Conservation (phyloP, 2,797 vertebrate genomes). For the Miichthys miiuy region DNA sequence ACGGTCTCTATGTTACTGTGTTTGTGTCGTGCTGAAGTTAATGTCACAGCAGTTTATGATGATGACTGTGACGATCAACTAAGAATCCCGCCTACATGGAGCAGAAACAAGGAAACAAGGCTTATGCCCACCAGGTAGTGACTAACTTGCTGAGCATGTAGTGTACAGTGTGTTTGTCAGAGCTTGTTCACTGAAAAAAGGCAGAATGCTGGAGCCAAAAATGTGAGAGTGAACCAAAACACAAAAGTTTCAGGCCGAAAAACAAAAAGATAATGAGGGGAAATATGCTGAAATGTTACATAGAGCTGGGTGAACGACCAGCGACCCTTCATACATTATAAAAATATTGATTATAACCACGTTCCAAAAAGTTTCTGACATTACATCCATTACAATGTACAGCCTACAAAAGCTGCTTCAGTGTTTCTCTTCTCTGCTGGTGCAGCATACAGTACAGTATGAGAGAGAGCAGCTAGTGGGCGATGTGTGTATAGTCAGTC, state of each 20-base stretch:
- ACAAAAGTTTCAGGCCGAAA: not conserved
- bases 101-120: too few relatives aligned
- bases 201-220: too few relatives aligned
- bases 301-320: not conserved
- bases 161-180: not conserved
- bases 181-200: not conserved
- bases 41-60: too few relatives aligned
- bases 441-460: conserved; percentile 17
- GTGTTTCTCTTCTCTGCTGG: conserved; percentile 16
- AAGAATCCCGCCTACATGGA: too few relatives aligned
- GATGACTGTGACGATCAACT: too few relatives aligned
- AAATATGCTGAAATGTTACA: not conserved
- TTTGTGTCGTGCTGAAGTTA: too few relatives aligned
- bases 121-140: too few relatives aligned
- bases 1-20: too few relatives aligned
- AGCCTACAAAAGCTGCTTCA: conserved; percentile 4
- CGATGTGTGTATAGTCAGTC: conserved; percentile 33
- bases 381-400: not conserved
- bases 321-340: not conserved
- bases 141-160: not conserved
- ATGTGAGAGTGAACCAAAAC: not conserved
- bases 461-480: conserved; percentile 42
- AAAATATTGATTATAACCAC: not conserved
- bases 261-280: not conserved
- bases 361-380: not conserved